Base-by-base conservation (phyloP, 2,797 vertebrate species). In the Florisuga fusca region DNA sequence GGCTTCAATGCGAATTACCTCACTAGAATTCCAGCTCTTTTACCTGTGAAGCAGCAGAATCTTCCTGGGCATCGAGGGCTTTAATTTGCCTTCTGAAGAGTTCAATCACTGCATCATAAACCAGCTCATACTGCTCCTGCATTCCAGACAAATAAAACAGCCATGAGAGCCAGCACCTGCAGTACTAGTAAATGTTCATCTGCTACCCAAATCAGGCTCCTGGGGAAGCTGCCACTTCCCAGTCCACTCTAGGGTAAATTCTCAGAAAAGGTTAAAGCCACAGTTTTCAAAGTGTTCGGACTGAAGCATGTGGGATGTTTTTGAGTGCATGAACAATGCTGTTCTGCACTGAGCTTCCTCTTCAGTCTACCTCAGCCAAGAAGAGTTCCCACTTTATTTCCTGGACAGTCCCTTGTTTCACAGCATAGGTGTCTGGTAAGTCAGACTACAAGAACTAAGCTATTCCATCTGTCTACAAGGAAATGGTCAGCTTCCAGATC, bases 101-200 rank as follows among this genome's bases (percentile, higher is more conserved):
- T 82, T 99, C 95, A 45, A 97, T 97, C 84, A 99, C 98, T 1
- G 97, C 98, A 59, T 95, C 98, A 69, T 99, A 99, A 89, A 99
- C 99, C 96, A 99, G 96, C 82, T 98, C 98, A 57, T 99, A 99
- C 90, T 99, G 99, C 94, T 99, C 99, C 99, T 99, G 94, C 26
- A n/a, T 38, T 19, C 27, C 90, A 89, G 67, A 76, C 36, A 93
- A 76, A 58, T 7, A 72, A 13, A 26, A 27, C 18, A 59, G 14
- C 21, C 1, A 1, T 80, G 84, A 93, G 68, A 61, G 10, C 16
- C 51, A 80, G 53, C 63, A 10, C 43, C 2, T 0, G 10, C 31
- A 36, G n/a, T 8, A 18, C 38, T 13, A 26, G 29, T 6, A 29
- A 19, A 5, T 11, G 45, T 61, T n/a, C 74, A 55, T 15, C 61